A percentile compares a stretch with the other conserved stretches of the same genome.
phyloP scores from a whole-genome alignment of 2,113 vertebrate genomes.

The Speoplatyrhinus poulsoni region DNA sequence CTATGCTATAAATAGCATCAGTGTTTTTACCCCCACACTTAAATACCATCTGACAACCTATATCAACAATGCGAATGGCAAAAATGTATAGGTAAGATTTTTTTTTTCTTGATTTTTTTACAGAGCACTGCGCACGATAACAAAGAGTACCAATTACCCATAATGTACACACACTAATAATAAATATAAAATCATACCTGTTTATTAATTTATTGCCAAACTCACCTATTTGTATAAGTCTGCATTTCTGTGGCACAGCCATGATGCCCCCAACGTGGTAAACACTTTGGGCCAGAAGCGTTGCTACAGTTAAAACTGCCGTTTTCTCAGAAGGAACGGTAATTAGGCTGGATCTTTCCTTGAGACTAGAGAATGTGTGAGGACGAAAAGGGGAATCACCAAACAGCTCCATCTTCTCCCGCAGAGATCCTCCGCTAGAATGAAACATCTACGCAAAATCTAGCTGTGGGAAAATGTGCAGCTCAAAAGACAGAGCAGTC shows the following conservation, averaged over 20 bases:
- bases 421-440: constrained; percentile 15
- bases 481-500: constrained; percentile 13
- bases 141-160: too few species aligned
- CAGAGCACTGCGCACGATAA: background rate
- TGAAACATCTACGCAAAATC: constrained; percentile 13
- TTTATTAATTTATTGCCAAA: constrained; percentile 7
- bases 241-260: constrained; percentile 74
- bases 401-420: constrained; percentile 45
- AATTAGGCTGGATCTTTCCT: constrained; percentile 38
- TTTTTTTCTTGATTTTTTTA: too few species aligned
- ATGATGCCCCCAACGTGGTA: constrained; percentile 77
- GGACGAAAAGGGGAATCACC: constrained; percentile 39
- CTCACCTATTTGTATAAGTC: constrained; percentile 81
- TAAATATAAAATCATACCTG: background rate
- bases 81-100: background rate
- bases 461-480: constrained; percentile 40
- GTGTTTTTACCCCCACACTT: background rate
- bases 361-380: constrained; percentile 19
- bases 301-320: constrained; percentile 58
- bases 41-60: background rate
- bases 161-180: constrained; percentile 17
- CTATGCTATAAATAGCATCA: constrained; percentile 49
- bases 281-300: constrained; percentile 72
- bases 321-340: constrained; percentile 41
- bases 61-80: background rate